Conservation (phyloP, 2,797 vertebrate genomes). For the Intellagama lesueurii region DNA sequence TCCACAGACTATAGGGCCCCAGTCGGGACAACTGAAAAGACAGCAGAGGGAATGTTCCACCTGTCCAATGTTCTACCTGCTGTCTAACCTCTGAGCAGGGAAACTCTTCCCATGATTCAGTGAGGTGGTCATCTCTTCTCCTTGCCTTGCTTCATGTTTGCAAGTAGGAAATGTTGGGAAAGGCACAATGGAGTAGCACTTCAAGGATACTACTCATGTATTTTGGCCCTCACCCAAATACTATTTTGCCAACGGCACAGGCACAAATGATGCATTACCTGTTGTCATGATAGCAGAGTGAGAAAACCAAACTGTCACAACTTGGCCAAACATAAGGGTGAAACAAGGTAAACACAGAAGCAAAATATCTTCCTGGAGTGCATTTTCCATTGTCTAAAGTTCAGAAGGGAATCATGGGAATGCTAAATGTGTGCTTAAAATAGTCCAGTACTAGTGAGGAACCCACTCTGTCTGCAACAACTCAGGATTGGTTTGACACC, state of each 20-base stretch:
- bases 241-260: background rate
- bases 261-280: background rate
- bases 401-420: background rate
- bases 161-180: background rate
- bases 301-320: too few relatives aligned
- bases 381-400: background rate
- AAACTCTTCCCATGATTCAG: background rate
- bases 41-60: background rate
- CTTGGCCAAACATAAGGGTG: background rate
- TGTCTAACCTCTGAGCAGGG: background rate
- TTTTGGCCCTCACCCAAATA: background rate
- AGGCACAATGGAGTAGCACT: background rate
- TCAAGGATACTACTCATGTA: background rate
- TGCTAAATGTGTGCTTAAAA: background rate
- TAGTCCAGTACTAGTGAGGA: background rate
- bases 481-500: background rate
- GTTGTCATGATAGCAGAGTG: background rate
- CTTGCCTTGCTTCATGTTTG: background rate
- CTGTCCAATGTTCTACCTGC: too few relatives aligned
- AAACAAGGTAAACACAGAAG: background rate
- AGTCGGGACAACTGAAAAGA: background rate
- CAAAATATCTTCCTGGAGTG: background rate
- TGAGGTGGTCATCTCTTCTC: background rate
- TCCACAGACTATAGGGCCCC: slow-evolving; percentile 10
- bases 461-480: background rate